phyloP scores from a whole-genome alignment of 2,797 vertebrate species.

The Euthynnus affinis region DNA sequence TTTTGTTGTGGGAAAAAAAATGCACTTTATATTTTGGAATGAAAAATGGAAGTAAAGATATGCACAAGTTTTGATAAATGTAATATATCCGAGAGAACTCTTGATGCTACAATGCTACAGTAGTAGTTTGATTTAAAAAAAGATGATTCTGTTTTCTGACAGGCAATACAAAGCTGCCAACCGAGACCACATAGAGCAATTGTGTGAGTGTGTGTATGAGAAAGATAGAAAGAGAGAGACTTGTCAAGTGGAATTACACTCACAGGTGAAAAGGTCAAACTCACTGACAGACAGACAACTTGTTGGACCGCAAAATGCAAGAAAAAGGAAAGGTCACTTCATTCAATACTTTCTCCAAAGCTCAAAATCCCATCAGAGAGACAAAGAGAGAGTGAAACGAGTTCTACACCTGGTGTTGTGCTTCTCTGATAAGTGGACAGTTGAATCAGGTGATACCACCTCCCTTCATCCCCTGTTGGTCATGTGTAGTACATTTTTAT shows the following conservation, averaged over 20 bases:
- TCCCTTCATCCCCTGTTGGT: constrained; percentile 29
- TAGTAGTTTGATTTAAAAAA: background rate
- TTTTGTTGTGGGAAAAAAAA: background rate
- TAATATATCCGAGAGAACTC: background rate
- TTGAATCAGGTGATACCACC: constrained; percentile 24
- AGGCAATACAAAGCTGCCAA: background rate
- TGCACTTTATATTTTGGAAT: background rate
- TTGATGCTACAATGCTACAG: background rate
- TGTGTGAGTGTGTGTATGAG: background rate
- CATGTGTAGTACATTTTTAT: constrained; percentile 23
- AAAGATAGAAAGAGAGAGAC: constrained; percentile 5
- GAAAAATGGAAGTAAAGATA: background rate
- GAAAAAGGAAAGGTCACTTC: constrained; percentile 70
- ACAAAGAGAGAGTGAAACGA: constrained; percentile 10
- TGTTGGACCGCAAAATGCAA: constrained; percentile 46
- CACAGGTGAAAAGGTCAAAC: constrained; percentile 71
- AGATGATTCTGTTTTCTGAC: background rate
- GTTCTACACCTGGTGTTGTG: constrained; percentile 8
- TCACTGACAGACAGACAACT: constrained; percentile 57
- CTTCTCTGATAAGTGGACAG: constrained; percentile 26
- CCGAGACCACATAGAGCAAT: background rate
- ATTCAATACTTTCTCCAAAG: constrained; percentile 42
- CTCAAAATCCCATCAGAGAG: constrained; percentile 60
- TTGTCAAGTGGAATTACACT: constrained; percentile 67
- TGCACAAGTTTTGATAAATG: too few species aligned